Evolutionary conservation across 2,113 vertebrate genomes (phyloP).

Genomic region (Dromas ardeola): DNA sequence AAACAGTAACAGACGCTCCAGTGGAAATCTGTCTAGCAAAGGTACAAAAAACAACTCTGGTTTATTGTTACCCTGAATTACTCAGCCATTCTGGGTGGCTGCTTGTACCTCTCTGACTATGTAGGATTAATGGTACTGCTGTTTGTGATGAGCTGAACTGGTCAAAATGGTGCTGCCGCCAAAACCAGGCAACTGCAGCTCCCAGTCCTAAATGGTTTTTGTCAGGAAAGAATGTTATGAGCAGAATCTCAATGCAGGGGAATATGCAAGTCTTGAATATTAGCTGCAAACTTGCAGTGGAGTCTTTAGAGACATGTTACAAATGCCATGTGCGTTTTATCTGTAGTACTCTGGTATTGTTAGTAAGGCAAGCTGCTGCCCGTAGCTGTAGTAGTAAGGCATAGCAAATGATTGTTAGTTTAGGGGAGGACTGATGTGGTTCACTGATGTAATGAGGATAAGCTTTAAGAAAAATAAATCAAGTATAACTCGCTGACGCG

Average conservation of each 20-base stretch:
- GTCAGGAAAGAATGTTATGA: background rate
- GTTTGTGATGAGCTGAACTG: background rate
- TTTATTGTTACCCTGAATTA: background rate
- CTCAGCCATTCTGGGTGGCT: background rate
- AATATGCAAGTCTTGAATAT: background rate
- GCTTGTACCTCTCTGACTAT: background rate
- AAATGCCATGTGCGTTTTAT: background rate
- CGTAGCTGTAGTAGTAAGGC: background rate
- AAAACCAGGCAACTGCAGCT: background rate
- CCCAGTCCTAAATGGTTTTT: background rate
- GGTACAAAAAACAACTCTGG: background rate
- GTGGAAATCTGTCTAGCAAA: background rate
- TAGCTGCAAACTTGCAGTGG: background rate
- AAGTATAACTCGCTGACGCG: background rate
- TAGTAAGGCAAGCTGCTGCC: background rate
- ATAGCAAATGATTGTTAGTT: background rate
- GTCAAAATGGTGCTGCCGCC: background rate
- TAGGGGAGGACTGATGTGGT: background rate
- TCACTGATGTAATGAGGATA: background rate
- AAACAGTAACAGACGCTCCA: background rate
- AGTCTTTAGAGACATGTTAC: background rate
- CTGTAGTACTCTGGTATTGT: background rate
- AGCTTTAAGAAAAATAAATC: constrained; percentile 24
- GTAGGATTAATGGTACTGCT: background rate
- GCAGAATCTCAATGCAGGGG: background rate